Base-by-base conservation (phyloP, 1,140 invertebrate genomes). In the Mya arenaria region DNA sequence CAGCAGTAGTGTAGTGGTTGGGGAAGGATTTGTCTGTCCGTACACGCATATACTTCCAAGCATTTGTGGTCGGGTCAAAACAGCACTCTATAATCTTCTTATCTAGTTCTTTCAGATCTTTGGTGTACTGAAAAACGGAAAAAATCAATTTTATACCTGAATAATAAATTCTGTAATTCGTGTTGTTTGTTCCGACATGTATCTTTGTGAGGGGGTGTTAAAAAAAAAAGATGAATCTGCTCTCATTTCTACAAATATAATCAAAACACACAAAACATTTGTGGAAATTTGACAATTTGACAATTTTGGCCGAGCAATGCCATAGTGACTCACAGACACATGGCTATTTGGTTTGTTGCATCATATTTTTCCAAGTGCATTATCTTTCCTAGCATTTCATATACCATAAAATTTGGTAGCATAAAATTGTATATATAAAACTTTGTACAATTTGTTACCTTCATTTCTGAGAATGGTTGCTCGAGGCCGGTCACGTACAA, bases 41-140 rank as follows among this genome's bases (percentile, higher is more conserved):
- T 92, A 98, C 97, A 66, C 98, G 94, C 97, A 99, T 98, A 90
- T 98, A 99, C 56, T 96, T 94, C 99, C 99, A 99, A 41, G 96
- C 95, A 30, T 90, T 88, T 2, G 84, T 88, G 55, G 89, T 86
- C 86, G 93, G 95, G 78, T 93, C 89, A 80, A 86, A 94, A 88
- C 96, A 97, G 92, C 99, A 99, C 94, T 99, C 99, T 48, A 99
- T 96, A 60, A 99, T 99, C 93, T 99, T 99, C 85, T 96, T 96
- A 92, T 99, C 94, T 48, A 97, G 93, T 62, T 97, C 94, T 84
- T 95, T 96, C 0, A 99, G 88, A 0, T 94, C 94, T 92, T 97
- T 98, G 4, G 91, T 94, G 28, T 93, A 90, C 92, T 93, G 78
- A 37, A 91, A 80, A 30, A 84, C 77, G 66, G 82, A 37, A 60